Evolutionary conservation across 2,113 vertebrate species (phyloP).

Genomic region (Pholis gunnellus): DNA sequence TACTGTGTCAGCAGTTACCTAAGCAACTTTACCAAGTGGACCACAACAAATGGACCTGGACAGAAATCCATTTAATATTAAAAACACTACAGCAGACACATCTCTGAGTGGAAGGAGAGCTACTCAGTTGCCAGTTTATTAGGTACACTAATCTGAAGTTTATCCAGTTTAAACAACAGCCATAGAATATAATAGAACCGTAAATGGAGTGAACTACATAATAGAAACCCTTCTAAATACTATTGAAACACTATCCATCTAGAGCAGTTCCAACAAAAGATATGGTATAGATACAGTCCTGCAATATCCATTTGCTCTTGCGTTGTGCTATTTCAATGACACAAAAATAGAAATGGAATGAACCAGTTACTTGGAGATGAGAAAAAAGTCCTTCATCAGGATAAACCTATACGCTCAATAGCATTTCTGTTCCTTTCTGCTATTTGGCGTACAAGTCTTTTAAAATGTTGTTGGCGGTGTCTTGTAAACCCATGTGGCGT

Average conservation of each 20-base stretch:
- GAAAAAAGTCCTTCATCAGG: too few relatives aligned
- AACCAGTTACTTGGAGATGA: not conserved
- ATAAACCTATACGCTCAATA: not conserved
- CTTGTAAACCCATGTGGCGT: not conserved
- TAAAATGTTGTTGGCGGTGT: not conserved
- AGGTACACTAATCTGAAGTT: not conserved
- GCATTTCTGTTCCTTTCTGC: not conserved
- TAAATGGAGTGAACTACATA: not conserved
- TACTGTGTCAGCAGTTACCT: constrained; percentile 86
- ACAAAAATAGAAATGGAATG: not conserved
- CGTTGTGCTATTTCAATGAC: not conserved
- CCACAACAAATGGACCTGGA: constrained; percentile 42
- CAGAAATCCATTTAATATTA: constrained; percentile 31
- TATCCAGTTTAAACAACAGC: not conserved
- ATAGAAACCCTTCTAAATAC: not conserved
- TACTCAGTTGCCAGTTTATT: not conserved
- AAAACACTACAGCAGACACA: constrained; percentile 24
- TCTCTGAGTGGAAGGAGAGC: not conserved
- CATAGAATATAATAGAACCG: not conserved
- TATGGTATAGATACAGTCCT: not conserved
- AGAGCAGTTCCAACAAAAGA: too few relatives aligned
- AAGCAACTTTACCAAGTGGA: constrained; percentile 74
- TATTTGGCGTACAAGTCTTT: not conserved
- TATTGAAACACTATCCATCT: not conserved
- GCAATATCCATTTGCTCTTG: not conserved